Evolutionary conservation across 2,888 invertebrate genomes (phyloP).

Genomic region (Polydrusus pterygomalis): DNA sequence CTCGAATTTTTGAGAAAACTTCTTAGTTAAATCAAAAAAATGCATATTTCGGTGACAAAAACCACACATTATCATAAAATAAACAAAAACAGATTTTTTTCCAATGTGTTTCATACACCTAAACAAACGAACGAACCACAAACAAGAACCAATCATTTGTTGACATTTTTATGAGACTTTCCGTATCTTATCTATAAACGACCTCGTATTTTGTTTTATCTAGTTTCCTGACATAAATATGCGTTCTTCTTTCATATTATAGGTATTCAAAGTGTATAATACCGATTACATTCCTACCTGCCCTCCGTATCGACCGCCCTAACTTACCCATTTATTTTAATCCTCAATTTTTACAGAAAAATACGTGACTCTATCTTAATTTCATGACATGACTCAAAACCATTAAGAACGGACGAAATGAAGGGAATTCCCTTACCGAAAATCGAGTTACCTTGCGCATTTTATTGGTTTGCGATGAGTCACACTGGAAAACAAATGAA

Average conservation of each 20-base stretch:
- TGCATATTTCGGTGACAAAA: too few species aligned
- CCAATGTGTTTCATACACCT: neutral
- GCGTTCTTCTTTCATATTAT: neutral
- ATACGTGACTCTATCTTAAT: conserved; percentile 21
- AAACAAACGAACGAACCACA: conserved; percentile 26
- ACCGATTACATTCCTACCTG: neutral
- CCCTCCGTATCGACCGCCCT: too few species aligned
- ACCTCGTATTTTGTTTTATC: conserved; percentile 32
- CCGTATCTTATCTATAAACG: conserved; percentile 22
- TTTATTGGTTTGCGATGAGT: conserved; percentile 42
- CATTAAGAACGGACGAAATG: neutral
- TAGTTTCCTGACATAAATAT: neutral
- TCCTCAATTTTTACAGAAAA: neutral
- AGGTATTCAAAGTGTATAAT: too few species aligned
- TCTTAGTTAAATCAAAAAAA: too few species aligned
- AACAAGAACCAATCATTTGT: conserved; percentile 24
- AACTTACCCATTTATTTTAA: neutral
- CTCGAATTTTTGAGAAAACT: too few species aligned
- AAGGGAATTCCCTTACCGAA: conserved; percentile 19
- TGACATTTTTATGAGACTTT: conserved; percentile 31
- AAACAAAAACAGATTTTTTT: neutral
- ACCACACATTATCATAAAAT: too few species aligned
- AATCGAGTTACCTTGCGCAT: conserved; percentile 34
- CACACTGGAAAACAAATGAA: conserved; percentile 35
- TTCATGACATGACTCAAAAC: conserved; percentile 19